phyloP scores from a whole-genome alignment of 1,140 invertebrate genomes.

The Alviniconcha marisindica region DNA sequence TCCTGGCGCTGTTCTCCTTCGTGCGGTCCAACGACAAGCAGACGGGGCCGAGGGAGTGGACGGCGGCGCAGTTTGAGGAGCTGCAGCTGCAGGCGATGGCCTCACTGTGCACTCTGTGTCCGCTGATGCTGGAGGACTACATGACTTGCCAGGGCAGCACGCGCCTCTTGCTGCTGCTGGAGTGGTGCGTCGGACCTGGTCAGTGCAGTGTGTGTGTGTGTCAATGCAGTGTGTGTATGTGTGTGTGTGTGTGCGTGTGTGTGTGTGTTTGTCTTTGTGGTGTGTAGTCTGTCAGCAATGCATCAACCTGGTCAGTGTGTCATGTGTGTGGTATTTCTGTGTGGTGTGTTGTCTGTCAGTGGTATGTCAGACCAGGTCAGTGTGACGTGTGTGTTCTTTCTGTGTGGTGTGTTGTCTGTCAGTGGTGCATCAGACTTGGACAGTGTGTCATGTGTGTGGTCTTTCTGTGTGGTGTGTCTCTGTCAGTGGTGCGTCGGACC shows the following conservation, averaged over 20 bases:
- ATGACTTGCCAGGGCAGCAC: constrained; percentile 75
- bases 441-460: no score
- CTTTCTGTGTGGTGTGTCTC: no score
- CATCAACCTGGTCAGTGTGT: no score
- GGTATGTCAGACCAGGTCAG: constrained; percentile 35
- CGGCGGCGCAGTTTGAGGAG: constrained; percentile 75
- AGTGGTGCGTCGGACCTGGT: constrained; percentile 75
- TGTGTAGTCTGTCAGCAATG: no score
- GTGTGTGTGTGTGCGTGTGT: background rate
- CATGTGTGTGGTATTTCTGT: background rate
- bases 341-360: constrained; percentile 11
- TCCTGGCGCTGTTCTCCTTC: constrained; percentile 74
- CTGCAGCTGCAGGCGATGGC: constrained; percentile 74
- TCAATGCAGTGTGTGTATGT: background rate
- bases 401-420: background rate
- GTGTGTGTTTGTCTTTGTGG: background rate
- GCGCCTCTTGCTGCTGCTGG: constrained; percentile 72
- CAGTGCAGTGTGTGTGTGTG: constrained; percentile 33
- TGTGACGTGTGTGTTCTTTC: background rate
- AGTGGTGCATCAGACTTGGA: no score
- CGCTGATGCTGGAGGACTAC: constrained; percentile 74
- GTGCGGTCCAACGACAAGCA: constrained; percentile 71
- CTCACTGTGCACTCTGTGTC: constrained; percentile 71
- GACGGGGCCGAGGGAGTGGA: constrained; percentile 68
- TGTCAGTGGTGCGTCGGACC: background rate